These are phyloP conservation scores for Sepiola atlantica DNA, from an alignment of 2,888 invertebrate species.

Conservation along the genomic window DNA sequence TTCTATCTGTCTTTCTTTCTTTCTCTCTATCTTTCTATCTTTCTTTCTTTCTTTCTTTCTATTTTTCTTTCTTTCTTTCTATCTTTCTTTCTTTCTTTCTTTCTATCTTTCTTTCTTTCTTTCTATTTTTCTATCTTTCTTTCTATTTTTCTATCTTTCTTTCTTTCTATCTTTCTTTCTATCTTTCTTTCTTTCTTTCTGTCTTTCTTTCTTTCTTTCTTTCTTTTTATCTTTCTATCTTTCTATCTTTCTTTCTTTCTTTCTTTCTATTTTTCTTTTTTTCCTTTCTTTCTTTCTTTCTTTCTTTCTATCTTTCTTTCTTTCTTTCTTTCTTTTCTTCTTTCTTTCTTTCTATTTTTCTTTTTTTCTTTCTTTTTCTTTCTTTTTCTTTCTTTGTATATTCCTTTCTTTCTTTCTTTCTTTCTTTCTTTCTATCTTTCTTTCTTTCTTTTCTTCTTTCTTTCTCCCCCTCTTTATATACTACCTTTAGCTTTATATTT, in stretches of 20 bases:
- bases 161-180: neutral
- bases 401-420: neutral
- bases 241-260: neutral
- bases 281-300: neutral
- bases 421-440: neutral
- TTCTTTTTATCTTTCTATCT: too few species aligned
- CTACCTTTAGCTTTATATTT: too few species aligned
- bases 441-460: neutral
- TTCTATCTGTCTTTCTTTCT: too few species aligned
- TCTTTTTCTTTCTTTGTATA: too few species aligned
- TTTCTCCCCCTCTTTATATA: too few species aligned
- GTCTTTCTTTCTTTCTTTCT: neutral
- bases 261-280: conserved; percentile 43
- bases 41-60: neutral
- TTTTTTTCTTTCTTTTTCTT: neutral
- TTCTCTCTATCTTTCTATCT: too few species aligned
- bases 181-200: neutral
- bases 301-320: neutral
- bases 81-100: neutral
- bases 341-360: too few species aligned
- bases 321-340: neutral
- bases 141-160: too few species aligned
- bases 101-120: neutral
- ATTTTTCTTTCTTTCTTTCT: neutral
- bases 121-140: neutral